Conservation (phyloP, 2,888 invertebrate genomes). For the Desoria tigrina region DNA sequence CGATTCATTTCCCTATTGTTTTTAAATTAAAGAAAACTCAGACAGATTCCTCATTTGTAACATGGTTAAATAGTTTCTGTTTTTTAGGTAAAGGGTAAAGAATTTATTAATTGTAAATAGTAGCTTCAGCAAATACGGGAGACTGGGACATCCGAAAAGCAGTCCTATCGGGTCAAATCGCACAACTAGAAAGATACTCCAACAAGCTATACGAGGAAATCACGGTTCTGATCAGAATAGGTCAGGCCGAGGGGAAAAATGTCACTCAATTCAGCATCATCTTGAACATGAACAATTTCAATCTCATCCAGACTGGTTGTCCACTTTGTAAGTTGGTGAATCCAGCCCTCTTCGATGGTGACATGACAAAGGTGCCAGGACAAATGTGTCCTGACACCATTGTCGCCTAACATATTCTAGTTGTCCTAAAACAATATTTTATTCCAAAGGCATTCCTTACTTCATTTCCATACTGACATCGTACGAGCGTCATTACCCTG, state of each 20-base stretch:
- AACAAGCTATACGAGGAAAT: conserved; percentile 1
- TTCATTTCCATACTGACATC: not conserved
- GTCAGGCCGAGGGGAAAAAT: not conserved
- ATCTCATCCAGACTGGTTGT: conserved; percentile 33
- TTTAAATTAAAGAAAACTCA: no score
- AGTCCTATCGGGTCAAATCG: conserved; percentile 4
- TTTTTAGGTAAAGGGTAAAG: no score
- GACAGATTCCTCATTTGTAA: no score
- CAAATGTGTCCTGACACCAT: no score
- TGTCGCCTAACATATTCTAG: no score
- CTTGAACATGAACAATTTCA: conserved; percentile 31
- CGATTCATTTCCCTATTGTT: no score
- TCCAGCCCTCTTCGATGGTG: no score
- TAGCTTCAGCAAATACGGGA: conserved; percentile 4
- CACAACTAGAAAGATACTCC: not conserved
- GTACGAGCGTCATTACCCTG: conserved; percentile 20
- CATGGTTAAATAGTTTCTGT: no score
- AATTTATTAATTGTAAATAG: no score
- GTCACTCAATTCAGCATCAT: conserved; percentile 32
- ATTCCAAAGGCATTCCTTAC: conserved; percentile 2
- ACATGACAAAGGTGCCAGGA: no score
- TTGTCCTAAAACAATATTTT: no score
- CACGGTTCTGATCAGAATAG: not conserved
- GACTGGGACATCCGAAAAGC: conserved; percentile 15
- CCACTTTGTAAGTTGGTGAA: conserved; percentile 31